Evolutionary conservation across 2,797 vertebrate species (phyloP).

Genomic region (Silurus lanzhouensis): DNA sequence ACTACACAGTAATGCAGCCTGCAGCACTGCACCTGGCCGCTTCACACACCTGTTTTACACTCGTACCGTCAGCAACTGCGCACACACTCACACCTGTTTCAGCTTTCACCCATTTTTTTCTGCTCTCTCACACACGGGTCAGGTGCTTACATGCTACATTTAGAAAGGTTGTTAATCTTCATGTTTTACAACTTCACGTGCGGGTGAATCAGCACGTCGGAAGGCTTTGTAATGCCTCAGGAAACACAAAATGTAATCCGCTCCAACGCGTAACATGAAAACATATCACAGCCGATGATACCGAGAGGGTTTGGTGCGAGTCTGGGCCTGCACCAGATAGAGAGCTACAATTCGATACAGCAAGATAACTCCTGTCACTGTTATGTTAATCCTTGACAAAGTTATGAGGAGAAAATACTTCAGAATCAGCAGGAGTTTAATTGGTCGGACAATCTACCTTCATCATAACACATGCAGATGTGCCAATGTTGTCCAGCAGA

Average conservation of each 20-base stretch:
- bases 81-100: constrained; percentile 54
- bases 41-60: constrained; percentile 71
- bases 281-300: constrained; percentile 45
- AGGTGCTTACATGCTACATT: constrained; percentile 34
- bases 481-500: constrained; percentile 26
- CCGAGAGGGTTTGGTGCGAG: constrained; percentile 38
- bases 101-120: constrained; percentile 14
- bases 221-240: constrained; percentile 55
- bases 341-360: constrained; percentile 46
- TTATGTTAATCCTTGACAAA: constrained; percentile 22
- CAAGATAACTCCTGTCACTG: constrained; percentile 44
- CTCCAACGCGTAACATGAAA: constrained; percentile 46
- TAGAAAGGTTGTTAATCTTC: constrained; percentile 56
- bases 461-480: constrained; percentile 26
- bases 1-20: constrained; percentile 65
- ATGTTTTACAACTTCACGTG: constrained; percentile 61
- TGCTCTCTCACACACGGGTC: constrained; percentile 49
- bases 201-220: constrained; percentile 67
- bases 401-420: constrained; percentile 36
- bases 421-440: constrained; percentile 29
- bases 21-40: constrained; percentile 71
- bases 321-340: constrained; percentile 46
- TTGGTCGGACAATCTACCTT: background rate
- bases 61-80: constrained; percentile 49
- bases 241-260: constrained; percentile 64